Conservation (phyloP, 64 coral and sea anemone genomes). For the Montipora foliosa region DNA sequence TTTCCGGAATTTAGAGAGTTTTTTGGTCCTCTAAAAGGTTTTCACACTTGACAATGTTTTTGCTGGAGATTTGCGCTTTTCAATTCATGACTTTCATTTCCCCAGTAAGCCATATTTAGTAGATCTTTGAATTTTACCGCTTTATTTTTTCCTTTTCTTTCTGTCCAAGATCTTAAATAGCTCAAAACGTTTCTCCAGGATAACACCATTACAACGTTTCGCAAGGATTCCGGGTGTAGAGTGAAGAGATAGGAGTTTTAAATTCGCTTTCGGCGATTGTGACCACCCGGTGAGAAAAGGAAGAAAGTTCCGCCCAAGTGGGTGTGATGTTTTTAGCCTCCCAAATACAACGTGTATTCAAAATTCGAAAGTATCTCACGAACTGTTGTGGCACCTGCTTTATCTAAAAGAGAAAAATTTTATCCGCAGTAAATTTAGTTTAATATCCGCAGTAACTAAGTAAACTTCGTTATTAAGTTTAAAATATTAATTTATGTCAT, state of each 20-base stretch:
- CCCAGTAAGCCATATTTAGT: too few relatives aligned
- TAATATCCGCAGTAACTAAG: not conserved
- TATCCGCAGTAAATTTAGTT: not conserved
- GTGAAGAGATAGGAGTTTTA: too few relatives aligned
- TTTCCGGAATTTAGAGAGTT: not conserved
- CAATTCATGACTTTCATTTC: too few relatives aligned
- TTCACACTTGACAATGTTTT: not conserved
- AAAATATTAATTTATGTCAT: too few relatives aligned
- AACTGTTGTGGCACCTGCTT: not conserved
- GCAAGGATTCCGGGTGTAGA: not conserved
- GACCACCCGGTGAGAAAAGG: not conserved
- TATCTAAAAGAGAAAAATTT: not conserved
- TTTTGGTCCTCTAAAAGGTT: not conserved
- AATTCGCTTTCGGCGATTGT: not conserved
- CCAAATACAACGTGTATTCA: not conserved
- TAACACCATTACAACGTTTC: not conserved
- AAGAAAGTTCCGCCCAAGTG: slow-evolving; percentile 8
- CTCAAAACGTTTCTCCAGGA: not conserved
- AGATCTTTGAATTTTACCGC: not conserved
- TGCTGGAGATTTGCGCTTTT: not conserved
- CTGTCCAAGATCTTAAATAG: not conserved
- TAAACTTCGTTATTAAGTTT: too few relatives aligned
- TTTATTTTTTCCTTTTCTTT: not conserved
- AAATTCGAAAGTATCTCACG: not conserved
- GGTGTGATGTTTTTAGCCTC: not conserved